A percentile compares a stretch with the other conserved stretches of the same genome.
These are phyloP conservation scores for Lichenostomus cassidix DNA, from an alignment of 2,113 vertebrate species.

Conservation along the genomic window DNA sequence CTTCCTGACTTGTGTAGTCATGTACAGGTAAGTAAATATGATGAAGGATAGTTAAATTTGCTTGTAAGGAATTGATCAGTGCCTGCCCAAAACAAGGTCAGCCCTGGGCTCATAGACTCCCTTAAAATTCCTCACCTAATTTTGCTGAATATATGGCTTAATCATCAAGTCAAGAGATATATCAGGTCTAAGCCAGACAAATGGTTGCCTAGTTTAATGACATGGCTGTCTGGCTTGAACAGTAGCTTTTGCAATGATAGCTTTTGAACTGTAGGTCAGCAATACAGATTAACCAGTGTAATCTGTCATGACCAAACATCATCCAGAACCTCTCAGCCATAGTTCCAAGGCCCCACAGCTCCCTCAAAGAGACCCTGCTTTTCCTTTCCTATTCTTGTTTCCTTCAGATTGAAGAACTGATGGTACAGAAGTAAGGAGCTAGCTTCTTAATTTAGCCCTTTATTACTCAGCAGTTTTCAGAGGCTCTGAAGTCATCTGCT, in stretches of 20 bases:
- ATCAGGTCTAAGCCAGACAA: neutral
- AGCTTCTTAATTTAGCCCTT: neutral
- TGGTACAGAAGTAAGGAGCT: neutral
- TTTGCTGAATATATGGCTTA: neutral
- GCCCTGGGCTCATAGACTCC: neutral
- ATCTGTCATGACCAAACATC: neutral
- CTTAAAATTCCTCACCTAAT: neutral
- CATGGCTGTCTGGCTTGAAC: neutral
- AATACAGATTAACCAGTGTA: neutral
- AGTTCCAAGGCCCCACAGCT: neutral
- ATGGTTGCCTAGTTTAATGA: neutral
- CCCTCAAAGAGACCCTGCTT: accelerated
- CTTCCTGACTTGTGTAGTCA: neutral
- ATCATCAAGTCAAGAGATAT: neutral
- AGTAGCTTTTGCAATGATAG: neutral
- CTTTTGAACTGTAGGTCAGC: neutral
- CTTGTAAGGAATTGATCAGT: neutral
- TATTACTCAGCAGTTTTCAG: neutral
- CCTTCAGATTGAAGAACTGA: neutral
- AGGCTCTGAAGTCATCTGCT: neutral
- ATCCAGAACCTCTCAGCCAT: neutral
- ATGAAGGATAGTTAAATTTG: neutral
- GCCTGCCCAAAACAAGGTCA: neutral
- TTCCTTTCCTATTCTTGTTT: neutral
- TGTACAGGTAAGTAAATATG: neutral